These are phyloP conservation scores for Chinchilla lanigera DNA, from an alignment of 2,113 vertebrate genomes.

Conservation along the genomic window DNA sequence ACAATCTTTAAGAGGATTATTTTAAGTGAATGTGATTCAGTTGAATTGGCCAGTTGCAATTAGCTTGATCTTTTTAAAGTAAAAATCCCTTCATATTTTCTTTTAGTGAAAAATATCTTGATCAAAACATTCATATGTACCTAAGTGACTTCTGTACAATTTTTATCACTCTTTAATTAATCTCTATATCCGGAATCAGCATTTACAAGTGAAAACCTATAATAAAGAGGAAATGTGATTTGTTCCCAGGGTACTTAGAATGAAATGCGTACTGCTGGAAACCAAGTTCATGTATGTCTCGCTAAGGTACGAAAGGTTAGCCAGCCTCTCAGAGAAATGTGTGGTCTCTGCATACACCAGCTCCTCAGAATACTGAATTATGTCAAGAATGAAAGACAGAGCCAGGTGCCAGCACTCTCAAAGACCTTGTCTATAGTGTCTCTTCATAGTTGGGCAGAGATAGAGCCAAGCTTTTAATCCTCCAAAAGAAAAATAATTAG, in stretches of 20 bases:
- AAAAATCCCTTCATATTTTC: conserved; percentile 59
- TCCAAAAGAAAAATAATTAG: not conserved
- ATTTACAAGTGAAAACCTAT: not conserved
- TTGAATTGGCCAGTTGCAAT: not conserved
- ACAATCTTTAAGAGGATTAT: not conserved
- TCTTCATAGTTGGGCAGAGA: not conserved
- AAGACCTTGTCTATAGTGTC: not conserved
- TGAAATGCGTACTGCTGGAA: not conserved
- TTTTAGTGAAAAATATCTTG: conserved; percentile 58
- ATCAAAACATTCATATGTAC: not conserved
- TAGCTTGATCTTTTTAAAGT: conserved; percentile 48
- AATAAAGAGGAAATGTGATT: not conserved
- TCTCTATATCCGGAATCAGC: not conserved
- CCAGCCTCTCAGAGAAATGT: not conserved
- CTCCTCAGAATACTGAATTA: not conserved
- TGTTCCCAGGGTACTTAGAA: not conserved
- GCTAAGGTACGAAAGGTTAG: not conserved
- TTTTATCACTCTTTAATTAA: not conserved
- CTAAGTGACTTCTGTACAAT: not conserved
- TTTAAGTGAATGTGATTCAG: not conserved
- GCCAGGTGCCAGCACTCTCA: not conserved
- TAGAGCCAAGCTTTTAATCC: not conserved
- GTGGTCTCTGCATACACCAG: not conserved
- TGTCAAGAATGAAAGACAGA: not conserved
- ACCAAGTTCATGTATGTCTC: not conserved